Base-by-base conservation (phyloP, 1,140 invertebrate species). In the Latrodectus geometricus region DNA sequence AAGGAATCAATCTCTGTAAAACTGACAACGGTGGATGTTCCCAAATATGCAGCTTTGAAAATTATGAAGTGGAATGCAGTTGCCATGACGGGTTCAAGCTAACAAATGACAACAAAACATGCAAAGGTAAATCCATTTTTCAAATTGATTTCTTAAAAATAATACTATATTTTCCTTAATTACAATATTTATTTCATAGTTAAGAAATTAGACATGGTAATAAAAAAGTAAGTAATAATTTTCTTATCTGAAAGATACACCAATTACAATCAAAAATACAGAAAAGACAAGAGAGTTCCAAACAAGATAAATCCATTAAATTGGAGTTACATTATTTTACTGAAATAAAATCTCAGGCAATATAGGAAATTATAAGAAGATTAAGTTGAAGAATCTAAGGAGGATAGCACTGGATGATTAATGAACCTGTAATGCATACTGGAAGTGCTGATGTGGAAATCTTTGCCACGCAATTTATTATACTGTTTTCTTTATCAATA, bases 21-120 rank as follows among this genome's bases (percentile, higher is more conserved):
- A 17, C 52, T 5, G 23, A 66, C 12, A 87, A 87, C 11, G 85
- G 85, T 14, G 85, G 85, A 9, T 87, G 85, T 12, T 20, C 52
- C 8, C 85, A 87, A 0, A 50, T 52, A 8, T 87, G 85, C 15
- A 11, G 17, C 17, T 20, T 48, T 5, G 54, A 15, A 0, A 50
- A 70, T 23, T 65, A 54, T 9, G 23, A 74, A 0, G 66, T 73
- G 23, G 7, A 20, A 12, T 87, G 85, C 21, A 17, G 9, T 4
- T 87, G 85, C 21, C 76, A 56, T 12, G 17, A 65, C 14, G 76
- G 85, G 73, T 87, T 73, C n/a, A 35, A 9, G 7, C 21, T 87
- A 48, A 52, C 48, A 35, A 21, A 75, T 17, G 85, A 87, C 17
- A 17, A 35, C 35, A 87, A 23, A n/a, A 54, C 68, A 12, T 87